A percentile compares a stretch with the other conserved stretches of the same genome.
Evolutionary conservation across 2,888 invertebrate species (phyloP).

Genomic region (Falcaria lacertinaria): DNA sequence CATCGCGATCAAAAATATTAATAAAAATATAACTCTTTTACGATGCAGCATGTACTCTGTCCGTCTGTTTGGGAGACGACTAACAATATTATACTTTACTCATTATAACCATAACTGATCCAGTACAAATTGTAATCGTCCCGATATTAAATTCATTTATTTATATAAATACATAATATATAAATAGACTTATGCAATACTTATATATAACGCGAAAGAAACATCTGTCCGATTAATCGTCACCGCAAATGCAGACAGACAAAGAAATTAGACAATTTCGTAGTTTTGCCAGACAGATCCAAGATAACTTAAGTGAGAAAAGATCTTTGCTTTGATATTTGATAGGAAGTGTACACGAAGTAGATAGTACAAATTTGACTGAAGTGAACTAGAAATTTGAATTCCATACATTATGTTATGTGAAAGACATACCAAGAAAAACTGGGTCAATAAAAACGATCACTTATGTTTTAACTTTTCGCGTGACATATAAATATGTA

Average conservation of each 20-base stretch:
- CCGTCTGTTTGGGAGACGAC: slow-evolving; percentile 28
- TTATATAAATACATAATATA: slow-evolving; percentile 1
- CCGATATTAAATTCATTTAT: slow-evolving; percentile 6
- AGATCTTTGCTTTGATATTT: too few relatives aligned
- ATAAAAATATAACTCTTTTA: too few relatives aligned
- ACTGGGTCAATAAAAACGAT: too few relatives aligned
- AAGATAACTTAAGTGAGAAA: too few relatives aligned
- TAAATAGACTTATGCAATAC: background rate
- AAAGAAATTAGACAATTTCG: too few relatives aligned
- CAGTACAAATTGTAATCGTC: slow-evolving; percentile 59
- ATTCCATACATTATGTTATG: too few relatives aligned
- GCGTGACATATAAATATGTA: background rate
- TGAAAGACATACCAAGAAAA: too few relatives aligned
- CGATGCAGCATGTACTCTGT: background rate
- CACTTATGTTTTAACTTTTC: background rate
- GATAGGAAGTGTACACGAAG: too few relatives aligned
- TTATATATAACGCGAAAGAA: background rate
- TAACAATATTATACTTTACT: slow-evolving; percentile 55
- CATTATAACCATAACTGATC: slow-evolving; percentile 51
- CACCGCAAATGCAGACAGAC: slow-evolving; percentile 2
- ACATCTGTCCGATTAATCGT: slow-evolving; percentile 9
- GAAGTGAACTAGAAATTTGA: too few relatives aligned
- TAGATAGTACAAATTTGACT: too few relatives aligned
- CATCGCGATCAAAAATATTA: too few relatives aligned
- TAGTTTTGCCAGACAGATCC: too few relatives aligned